Evolutionary conservation across 2,113 vertebrate genomes (phyloP).

Genomic region (Bubo blakistoni): DNA sequence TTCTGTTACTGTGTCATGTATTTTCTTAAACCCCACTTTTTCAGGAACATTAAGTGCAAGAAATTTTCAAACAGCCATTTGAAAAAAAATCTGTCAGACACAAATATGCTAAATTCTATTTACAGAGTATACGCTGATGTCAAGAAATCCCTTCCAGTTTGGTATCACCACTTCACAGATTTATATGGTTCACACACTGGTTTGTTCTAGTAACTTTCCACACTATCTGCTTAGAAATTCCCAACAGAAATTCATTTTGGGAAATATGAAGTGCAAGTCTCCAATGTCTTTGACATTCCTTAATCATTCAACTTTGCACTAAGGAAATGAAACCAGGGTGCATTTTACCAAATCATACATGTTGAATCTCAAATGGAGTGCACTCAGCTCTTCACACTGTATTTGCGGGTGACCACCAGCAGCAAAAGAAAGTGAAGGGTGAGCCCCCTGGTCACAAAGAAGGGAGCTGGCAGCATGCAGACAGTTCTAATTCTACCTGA

Average conservation of each 20-base stretch:
- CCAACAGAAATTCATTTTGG: neutral
- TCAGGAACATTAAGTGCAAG: neutral
- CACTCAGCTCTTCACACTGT: neutral
- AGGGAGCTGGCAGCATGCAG: neutral
- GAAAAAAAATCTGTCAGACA: neutral
- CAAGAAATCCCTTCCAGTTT: neutral
- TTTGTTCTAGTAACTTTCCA: neutral
- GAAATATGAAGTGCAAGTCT: neutral
- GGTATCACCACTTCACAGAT: neutral
- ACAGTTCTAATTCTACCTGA: neutral
- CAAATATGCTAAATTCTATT: neutral
- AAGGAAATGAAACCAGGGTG: neutral
- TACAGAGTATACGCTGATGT: neutral
- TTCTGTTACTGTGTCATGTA: neutral
- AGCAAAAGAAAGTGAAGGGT: neutral
- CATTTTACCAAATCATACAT: neutral
- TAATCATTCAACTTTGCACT: neutral
- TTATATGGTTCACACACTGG: neutral
- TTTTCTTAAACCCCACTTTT: neutral
- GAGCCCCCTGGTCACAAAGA: neutral
- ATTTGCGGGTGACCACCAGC: neutral
- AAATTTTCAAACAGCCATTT: neutral
- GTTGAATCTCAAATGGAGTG: neutral
- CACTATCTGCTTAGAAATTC: neutral
- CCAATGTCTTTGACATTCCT: neutral